Evolutionary conservation across 2,113 vertebrate genomes (phyloP).

Genomic region (Perccottus glenii): DNA sequence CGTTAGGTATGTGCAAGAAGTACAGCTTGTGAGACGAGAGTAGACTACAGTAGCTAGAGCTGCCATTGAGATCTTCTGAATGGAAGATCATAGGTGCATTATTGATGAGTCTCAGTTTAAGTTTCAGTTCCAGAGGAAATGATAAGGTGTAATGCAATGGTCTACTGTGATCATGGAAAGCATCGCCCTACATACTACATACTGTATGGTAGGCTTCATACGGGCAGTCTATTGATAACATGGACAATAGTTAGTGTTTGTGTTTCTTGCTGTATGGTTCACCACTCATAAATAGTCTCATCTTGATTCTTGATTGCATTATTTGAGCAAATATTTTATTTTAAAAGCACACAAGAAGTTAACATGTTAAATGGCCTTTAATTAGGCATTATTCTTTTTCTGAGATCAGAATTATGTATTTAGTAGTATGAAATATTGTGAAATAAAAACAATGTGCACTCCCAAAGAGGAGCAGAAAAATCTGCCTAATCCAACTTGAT

Average conservation of each 20-base stretch:
- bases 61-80: constrained; percentile 73
- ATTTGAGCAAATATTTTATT: no score
- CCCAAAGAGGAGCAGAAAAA: constrained; percentile 15
- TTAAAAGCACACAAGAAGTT: no score
- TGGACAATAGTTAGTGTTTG: no score
- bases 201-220: constrained; percentile 59
- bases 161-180: constrained; percentile 73
- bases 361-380: no score
- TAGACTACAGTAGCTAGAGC: constrained; percentile 61
- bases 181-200: constrained; percentile 77
- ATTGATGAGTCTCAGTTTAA: constrained; percentile 78
- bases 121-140: constrained; percentile 80
- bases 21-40: constrained; percentile 27
- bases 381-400: no score
- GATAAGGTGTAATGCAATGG: constrained; percentile 80
- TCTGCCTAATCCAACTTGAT: constrained; percentile 55
- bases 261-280: no score
- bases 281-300: no score
- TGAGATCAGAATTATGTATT: no score
- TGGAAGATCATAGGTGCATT: constrained; percentile 75
- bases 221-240: constrained; percentile 49
- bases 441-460: constrained; percentile 27
- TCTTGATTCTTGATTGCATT: no score
- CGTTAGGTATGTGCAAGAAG: constrained; percentile 26
- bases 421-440: background rate